Percentiles rank a stretch among this genome's conserved stretches.
These are phyloP conservation scores for Pyrgus malvae DNA, from an alignment of 2,888 invertebrate species.

Conservation along the genomic window DNA sequence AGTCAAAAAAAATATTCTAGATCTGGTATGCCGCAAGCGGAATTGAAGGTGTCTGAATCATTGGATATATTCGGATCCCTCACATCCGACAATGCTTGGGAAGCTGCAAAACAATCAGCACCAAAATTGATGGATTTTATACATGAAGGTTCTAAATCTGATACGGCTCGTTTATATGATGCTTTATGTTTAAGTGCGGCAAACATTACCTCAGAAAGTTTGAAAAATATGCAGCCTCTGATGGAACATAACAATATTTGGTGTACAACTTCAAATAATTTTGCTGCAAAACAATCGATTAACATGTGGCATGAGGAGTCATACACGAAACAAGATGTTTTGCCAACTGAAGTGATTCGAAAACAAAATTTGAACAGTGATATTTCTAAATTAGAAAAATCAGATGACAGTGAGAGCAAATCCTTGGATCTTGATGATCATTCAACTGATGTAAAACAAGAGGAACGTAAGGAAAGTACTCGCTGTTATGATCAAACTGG, in stretches of 20 bases:
- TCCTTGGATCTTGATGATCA: conserved; percentile 49
- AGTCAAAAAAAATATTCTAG: conserved; percentile 57
- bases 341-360: conserved; percentile 35
- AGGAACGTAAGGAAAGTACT: conserved; percentile 54
- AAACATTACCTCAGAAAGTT: conserved; percentile 58
- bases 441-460: conserved; percentile 45
- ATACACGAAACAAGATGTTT: conserved; percentile 45
- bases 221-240: conserved; percentile 57
- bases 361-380: conserved; percentile 46
- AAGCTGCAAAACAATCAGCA: conserved; percentile 75
- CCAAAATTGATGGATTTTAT: conserved; percentile 75
- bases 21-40: conserved; percentile 54
- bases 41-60: conserved; percentile 57
- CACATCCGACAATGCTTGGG: conserved; percentile 76
- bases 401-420: conserved; percentile 48
- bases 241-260: conserved; percentile 52
- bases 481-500: conserved; percentile 71
- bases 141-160: conserved; percentile 73
- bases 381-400: conserved; percentile 42
- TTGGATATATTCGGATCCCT: conserved; percentile 63
- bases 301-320: conserved; percentile 55
- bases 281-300: conserved; percentile 54
- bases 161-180: conserved; percentile 72
- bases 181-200: conserved; percentile 63
- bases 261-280: conserved; percentile 49